Percentiles rank a stretch among this genome's conserved stretches.
These are phyloP conservation scores for Exocentrus adspersus DNA, from an alignment of 2,888 invertebrate genomes.

Conservation along the genomic window DNA sequence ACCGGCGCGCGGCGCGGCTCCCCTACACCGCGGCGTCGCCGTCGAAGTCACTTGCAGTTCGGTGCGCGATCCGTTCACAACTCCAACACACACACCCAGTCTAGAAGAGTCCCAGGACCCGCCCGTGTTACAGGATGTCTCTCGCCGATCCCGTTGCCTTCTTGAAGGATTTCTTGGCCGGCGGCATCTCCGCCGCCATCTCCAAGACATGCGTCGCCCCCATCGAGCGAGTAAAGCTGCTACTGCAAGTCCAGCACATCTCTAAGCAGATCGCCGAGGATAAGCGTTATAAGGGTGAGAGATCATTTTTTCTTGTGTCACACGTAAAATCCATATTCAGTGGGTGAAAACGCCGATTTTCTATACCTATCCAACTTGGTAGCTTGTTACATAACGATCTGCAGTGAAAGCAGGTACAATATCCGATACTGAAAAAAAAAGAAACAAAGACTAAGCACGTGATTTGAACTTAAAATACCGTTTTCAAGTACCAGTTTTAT, in stretches of 20 bases:
- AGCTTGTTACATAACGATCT: conserved; percentile 22
- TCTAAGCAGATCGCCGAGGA: conserved; percentile 88
- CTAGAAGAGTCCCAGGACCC: conserved; percentile 30
- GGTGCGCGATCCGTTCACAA: conserved; percentile 65
- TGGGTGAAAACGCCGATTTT: no score
- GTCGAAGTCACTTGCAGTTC: conserved; percentile 65
- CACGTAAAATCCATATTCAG: no score
- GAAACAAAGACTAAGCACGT: no score
- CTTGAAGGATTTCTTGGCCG: conserved; percentile 89
- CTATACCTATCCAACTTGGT: not conserved
- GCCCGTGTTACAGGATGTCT: conserved; percentile 53
- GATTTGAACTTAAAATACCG: not conserved
- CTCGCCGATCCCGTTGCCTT: conserved; percentile 83
- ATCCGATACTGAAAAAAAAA: no score
- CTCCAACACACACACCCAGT: conserved; percentile 33
- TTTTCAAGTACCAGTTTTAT: no score
- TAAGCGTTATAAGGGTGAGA: conserved; percentile 88
- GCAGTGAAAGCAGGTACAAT: no score
- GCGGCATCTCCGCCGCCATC: conserved; percentile 91
- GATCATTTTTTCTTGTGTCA: no score
- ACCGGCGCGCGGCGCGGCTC: conserved; percentile 47
- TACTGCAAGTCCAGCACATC: conserved; percentile 94
- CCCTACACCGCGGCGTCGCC: conserved; percentile 24
- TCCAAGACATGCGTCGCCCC: conserved; percentile 96
- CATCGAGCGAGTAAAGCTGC: conserved; percentile 93